These are phyloP conservation scores for Sorex maritimensis DNA, from an alignment of 2,797 vertebrate species.

Conservation along the genomic window DNA sequence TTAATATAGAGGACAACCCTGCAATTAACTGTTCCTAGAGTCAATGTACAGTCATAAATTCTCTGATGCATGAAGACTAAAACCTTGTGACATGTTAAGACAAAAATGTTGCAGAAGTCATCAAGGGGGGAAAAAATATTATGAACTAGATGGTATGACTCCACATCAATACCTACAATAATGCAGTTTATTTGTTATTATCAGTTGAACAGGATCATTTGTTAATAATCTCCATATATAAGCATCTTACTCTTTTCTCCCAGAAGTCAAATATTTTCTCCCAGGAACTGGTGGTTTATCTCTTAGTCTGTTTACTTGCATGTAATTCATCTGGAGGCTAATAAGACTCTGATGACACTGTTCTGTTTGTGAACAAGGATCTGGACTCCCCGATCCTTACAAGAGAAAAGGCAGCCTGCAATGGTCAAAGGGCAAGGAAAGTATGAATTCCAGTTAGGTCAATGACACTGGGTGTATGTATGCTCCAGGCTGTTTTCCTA, in stretches of 20 bases:
- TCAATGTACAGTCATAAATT: conserved; percentile 83
- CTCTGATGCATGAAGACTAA: conserved; percentile 82
- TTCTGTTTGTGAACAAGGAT: background rate
- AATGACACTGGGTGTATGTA: background rate
- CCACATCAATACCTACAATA: conserved; percentile 11
- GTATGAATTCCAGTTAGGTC: background rate
- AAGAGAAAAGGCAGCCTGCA: background rate
- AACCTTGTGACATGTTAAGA: conserved; percentile 81
- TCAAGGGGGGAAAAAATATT: conserved; percentile 13
- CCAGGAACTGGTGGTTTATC: conserved; percentile 36
- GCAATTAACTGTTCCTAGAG: conserved; percentile 86
- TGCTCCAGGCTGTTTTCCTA: background rate
- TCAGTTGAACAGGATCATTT: conserved; percentile 32
- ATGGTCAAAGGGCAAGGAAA: background rate
- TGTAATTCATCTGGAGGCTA: conserved; percentile 27
- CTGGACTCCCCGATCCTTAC: conserved; percentile 8
- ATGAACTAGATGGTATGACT: background rate
- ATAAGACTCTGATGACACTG: background rate
- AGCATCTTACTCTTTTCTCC: background rate
- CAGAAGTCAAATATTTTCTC: conserved; percentile 26
- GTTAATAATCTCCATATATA: conserved; percentile 18
- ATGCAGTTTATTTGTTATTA: conserved; percentile 35
- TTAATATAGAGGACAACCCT: conserved; percentile 80
- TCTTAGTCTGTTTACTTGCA: conserved; percentile 49
- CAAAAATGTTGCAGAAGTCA: conserved; percentile 64